Evolutionary conservation across 1,140 invertebrate species (phyloP), one percentile per base, ranked within the genome.

Genomic region (Bathynomus jamesi): DNA sequence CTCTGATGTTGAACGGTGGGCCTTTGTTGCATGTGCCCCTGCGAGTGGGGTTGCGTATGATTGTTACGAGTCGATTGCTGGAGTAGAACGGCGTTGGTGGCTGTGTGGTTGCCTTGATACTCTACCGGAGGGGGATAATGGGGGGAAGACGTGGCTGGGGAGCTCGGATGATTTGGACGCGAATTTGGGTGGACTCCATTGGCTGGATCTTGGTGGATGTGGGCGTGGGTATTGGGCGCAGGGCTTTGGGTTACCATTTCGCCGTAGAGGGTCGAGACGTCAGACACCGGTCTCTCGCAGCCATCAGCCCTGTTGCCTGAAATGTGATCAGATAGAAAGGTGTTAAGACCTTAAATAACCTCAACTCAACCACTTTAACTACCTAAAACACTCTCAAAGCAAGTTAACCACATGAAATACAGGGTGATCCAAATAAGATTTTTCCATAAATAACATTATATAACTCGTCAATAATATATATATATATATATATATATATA

Each of bases 221-320:
- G 74, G 63, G 70, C 74, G 21, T 73, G 71, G 28, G 75, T 73
- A 24, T 63, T 27, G 5, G 67, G 67, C n/a, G 5, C 7, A 8
- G 61, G 24, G n/a, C 61, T 28, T 11, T 40, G 31, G 30, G 67
- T 72, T 10, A 76, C 64, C 65, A 76, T 67, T 61, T 76, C 75
- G 1, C 71, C 75, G 29, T 76, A 76, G 3, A 76, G 68, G 0
- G 71, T 76, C 8, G 75, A 73, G 5, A 73, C 71, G n/a, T 73
- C 65, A 25, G 71, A 67, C 24, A 73, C 75, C 32, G 32, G 7
- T 40, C 32, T 40, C 7, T 40, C 32, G 32, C 32, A 40, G 32
- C 17, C 17, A 7, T 40, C 32, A 40, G 17, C 17, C 17, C 32
- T 40, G 17, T 40, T 40, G 7, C 32, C 32, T 40, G 7, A n/a